Evolutionary conservation across 2,113 vertebrate species (phyloP).

Genomic region (Callionymus lyra): DNA sequence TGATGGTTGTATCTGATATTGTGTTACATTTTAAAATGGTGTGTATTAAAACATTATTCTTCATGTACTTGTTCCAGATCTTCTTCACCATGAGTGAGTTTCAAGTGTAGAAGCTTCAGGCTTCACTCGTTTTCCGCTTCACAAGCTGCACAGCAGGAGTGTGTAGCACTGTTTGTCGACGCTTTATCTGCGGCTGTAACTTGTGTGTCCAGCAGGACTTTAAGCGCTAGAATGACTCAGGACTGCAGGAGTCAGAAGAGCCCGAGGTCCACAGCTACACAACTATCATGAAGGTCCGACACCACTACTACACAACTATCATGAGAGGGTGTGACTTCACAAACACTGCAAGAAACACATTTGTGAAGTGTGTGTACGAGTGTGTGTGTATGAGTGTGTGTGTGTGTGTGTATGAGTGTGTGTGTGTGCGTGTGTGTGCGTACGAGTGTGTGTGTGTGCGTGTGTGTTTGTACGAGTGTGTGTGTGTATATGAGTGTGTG

Average conservation of each 20-base stretch:
- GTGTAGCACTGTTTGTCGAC: constrained; percentile 5
- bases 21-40: background rate
- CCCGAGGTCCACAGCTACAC: constrained; percentile 33
- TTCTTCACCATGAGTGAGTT: background rate
- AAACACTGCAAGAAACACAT: background rate
- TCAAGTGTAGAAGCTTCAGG: background rate
- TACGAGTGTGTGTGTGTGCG: no score
- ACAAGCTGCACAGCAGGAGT: constrained; percentile 1
- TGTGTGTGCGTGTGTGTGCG: no score
- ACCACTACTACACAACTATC: constrained; percentile 20
- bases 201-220: constrained; percentile 58
- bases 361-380: no score
- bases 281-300: constrained; percentile 29
- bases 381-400: no score
- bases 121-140: constrained; percentile 5
- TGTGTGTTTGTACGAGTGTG: no score
- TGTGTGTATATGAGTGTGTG: no score
- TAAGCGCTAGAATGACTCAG: constrained; percentile 50
- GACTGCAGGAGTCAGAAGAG: constrained; percentile 52
- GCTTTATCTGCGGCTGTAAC: constrained; percentile 17
- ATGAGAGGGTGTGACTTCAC: no score
- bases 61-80: background rate
- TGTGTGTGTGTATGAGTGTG: no score
- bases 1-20: background rate
- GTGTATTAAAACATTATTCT: background rate